Base-by-base conservation (phyloP, 2,113 vertebrate species). In the Halichoerus grypus region DNA sequence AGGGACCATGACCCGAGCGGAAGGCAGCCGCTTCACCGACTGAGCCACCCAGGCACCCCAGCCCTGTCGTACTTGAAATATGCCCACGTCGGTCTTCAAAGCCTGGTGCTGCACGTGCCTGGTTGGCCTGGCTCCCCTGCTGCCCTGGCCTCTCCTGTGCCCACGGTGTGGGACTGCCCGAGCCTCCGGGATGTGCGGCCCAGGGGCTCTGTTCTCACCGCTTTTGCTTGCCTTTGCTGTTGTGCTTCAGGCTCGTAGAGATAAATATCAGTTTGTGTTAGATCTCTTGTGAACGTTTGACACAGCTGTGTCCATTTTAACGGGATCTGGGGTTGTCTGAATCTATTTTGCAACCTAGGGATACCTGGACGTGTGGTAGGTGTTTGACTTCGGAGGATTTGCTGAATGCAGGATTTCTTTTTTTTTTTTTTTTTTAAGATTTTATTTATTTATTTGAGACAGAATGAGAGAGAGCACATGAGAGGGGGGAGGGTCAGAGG, bases 41-140 rank as follows among this genome's bases (percentile, higher is more conserved):
- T 15, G 14, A 33, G 63, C 14, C 5, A 14, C 63, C 31, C 63
- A 33, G 63, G 31, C 3, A 1, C 15, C 31, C 14, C 63, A 55
- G 61, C 77, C 89, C 18, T 16, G 26, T 69, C 6, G 3, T 24
- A 42, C 26, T 67, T 16, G 49, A 69, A 69, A 42, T 3, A 42
- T 4, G 61, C 18, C 5, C 19, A 4, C 26, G 33, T 91, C 16
- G 1, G 22, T 65, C 57, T 31, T 28, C 33, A 21, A 61, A n/a
- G 49, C 21, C 8, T 1, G 3, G 0, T 0, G 4, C 22, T 13
- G 18, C 51, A 0, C 7, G 8, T 51, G 15, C 57, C 49, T n/a
- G 42, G 22, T 79, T 0, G 0, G 15, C 6, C 13, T 31, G 16
- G 61, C 49, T 51, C 31, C 14, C 1, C 39, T 90, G 67, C 67